A percentile compares a stretch with the other conserved stretches of the same genome.
Conservation (phyloP, 2,113 vertebrate genomes). For the Galeopterus variegatus region DNA sequence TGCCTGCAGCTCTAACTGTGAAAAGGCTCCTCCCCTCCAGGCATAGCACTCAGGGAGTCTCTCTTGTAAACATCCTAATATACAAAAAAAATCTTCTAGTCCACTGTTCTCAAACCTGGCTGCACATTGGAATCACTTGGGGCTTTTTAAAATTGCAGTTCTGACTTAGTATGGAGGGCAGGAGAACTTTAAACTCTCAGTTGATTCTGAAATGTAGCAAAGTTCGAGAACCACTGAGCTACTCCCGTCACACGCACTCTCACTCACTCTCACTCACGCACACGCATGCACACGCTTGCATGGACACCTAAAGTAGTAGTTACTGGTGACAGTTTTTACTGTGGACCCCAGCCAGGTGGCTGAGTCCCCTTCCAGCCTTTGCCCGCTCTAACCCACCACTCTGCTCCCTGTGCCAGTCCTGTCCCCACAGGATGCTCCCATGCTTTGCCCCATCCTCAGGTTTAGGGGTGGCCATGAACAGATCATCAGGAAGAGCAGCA, state of each 20-base stretch:
- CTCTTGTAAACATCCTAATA: neutral
- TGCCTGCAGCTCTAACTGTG: neutral
- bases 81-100: neutral
- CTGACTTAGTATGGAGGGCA: neutral
- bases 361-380: neutral
- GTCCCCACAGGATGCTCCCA: neutral
- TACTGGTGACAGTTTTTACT: neutral
- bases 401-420: neutral
- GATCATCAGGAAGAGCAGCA: neutral
- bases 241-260: no score
- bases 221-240: neutral
- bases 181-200: neutral
- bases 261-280: fast-evolving
- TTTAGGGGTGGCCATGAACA: neutral
- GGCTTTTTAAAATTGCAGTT: neutral
- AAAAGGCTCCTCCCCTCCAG: neutral
- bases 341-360: neutral
- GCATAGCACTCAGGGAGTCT: neutral
- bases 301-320: no score
- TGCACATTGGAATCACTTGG: neutral
- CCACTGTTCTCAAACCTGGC: neutral
- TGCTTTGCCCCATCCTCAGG: neutral
- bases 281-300: fast-evolving
- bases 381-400: neutral
- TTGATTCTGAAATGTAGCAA: neutral